Evolutionary conservation across 2,888 invertebrate species (phyloP).

Genomic region (Zeuzera pyrina): DNA sequence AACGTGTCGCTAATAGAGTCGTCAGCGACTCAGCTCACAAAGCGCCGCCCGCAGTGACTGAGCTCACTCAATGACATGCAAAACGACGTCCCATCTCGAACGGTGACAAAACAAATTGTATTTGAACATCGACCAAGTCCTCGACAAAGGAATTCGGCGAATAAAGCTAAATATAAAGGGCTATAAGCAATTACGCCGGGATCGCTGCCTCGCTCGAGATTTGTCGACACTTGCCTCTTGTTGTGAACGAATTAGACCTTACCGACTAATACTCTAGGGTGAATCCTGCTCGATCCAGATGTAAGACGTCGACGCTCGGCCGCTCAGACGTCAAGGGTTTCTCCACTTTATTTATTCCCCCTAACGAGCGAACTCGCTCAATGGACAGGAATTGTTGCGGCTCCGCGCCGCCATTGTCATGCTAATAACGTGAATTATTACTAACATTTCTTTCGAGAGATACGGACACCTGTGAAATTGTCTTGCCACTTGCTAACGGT

Average conservation of each 20-base stretch:
- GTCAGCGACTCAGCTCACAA: too few species aligned
- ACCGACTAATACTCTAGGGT: too few species aligned
- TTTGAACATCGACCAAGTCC: slow-evolving; percentile 5
- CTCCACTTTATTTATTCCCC: slow-evolving; percentile 22
- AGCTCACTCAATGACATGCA: slow-evolving; percentile 7
- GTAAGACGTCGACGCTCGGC: too few species aligned
- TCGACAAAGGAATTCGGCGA: slow-evolving; percentile 18
- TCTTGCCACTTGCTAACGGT: too few species aligned
- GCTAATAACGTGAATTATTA: slow-evolving; percentile 22
- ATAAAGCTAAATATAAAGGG: slow-evolving; percentile 25
- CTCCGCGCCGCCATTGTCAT: slow-evolving; percentile 20
- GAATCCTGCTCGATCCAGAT: too few species aligned
- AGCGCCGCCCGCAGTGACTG: too few species aligned
- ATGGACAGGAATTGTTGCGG: slow-evolving; percentile 14
- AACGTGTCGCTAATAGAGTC: too few species aligned
- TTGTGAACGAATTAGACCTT: background rate
- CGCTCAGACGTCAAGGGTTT: slow-evolving; percentile 23
- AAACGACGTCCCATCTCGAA: slow-evolving; percentile 1
- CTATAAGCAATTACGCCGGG: slow-evolving; percentile 27
- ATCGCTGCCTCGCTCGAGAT: slow-evolving; percentile 15
- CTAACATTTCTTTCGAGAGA: too few species aligned
- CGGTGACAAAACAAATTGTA: slow-evolving; percentile 8
- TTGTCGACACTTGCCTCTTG: background rate
- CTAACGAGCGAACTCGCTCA: slow-evolving; percentile 25
- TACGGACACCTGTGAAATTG: too few species aligned